Evolutionary conservation across 1,140 invertebrate species (phyloP), one percentile per base, ranked within the genome.

Genomic region (Drosophila watanabei): DNA sequence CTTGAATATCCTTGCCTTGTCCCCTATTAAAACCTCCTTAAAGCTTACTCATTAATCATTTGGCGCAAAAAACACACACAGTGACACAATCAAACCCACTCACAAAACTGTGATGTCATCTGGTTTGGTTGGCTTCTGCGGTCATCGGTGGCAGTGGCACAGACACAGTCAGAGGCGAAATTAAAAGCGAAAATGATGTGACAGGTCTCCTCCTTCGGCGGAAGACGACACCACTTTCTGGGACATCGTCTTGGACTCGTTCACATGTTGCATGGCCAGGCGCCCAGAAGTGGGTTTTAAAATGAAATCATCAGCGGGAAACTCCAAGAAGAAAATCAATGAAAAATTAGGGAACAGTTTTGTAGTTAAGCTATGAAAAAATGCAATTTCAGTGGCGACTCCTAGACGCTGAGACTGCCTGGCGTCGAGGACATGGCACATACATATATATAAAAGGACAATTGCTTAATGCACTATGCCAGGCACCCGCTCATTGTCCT

Each of bases 51-150:
- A 71, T 71, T 52, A 78, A 79, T 70, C 63, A 48, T 45, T 60
- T 56, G 14, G 9, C 39, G 33, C 46, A 51, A 20, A 46, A 35
- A 30, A 61, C 32, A 78, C 28, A 80, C 32, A 59, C 20, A 24
- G 24, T 39, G 30, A 59, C 60, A 62, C 61, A 65, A 75, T 72
- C 37, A 62, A 79, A 65, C 61, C 79, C 66, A 87, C 83, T 75
- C 65, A 59, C 61, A 69, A 76, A 64, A 52, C 41, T 87, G 85
- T 88, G 85, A 88, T 88, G 85, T 89, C 85, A 89, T 89, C 68
- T 65, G 73, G 69, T 70, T 80, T 66, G n/a, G 59, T 61, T 57
- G 54, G 32, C 81, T 75, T 70, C 58, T 72, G 60, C 60, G 46
- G 68, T 60, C 76, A 79, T 59, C 66, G 43, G 41, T 45, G 56